phyloP scores from a whole-genome alignment of 1,140 invertebrate species.

The Temnothorax nylanderi region DNA sequence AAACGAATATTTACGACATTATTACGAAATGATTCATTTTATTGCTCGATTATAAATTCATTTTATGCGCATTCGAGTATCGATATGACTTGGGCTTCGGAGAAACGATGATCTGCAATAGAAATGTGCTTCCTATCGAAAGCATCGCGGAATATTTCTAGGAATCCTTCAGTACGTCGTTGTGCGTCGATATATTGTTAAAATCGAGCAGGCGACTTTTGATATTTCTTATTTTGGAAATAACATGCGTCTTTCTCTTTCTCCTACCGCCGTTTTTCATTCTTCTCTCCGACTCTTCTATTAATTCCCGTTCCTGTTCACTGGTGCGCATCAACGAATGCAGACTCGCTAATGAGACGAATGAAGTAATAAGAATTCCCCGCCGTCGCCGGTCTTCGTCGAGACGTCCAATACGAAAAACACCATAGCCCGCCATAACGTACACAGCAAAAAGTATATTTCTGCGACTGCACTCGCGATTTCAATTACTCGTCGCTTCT shows the following conservation, averaged over 20 bases:
- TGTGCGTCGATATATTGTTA: constrained; percentile 30
- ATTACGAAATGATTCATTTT: background rate
- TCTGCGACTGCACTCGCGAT: constrained; percentile 22
- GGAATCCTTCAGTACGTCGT: background rate
- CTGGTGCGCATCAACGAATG: constrained; percentile 56
- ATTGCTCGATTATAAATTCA: background rate
- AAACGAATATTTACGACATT: background rate
- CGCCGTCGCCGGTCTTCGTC: background rate
- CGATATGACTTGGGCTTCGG: background rate
- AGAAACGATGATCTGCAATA: background rate
- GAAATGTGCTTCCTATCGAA: background rate
- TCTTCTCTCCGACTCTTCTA: constrained; percentile 38
- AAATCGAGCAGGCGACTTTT: background rate
- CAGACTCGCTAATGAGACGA: constrained; percentile 66
- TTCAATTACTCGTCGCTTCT: constrained; percentile 41
- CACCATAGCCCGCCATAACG: background rate
- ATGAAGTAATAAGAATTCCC: constrained; percentile 62
- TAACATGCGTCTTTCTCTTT: background rate
- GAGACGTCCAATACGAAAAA: constrained; percentile 30
- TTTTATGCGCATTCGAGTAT: background rate
- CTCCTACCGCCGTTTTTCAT: constrained; percentile 2
- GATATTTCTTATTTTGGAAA: constrained; percentile 16
- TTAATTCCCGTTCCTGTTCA: constrained; percentile 57
- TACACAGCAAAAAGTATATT: constrained; percentile 26
- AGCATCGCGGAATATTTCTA: background rate